phyloP scores from a whole-genome alignment of 2,888 invertebrate species.

The Erebia epiphron region DNA sequence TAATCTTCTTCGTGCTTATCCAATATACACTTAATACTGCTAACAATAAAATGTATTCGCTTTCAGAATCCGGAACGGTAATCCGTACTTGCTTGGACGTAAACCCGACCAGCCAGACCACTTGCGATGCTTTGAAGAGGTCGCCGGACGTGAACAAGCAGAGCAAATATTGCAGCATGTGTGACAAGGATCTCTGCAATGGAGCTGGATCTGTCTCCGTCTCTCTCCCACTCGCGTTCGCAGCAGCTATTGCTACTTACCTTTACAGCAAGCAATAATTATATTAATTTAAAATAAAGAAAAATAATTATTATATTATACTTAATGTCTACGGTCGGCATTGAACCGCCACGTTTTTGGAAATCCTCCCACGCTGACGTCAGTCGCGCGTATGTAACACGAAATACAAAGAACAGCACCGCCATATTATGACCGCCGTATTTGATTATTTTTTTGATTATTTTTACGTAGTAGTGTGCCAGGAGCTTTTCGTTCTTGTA shows the following conservation, averaged over 20 bases:
- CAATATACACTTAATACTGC: no score
- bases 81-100: slow-evolving; percentile 70
- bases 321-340: slow-evolving; percentile 13
- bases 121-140: slow-evolving; percentile 53
- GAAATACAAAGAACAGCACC: neutral
- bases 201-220: slow-evolving; percentile 63
- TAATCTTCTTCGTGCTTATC: no score
- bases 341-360: neutral
- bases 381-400: neutral
- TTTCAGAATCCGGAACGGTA: slow-evolving; percentile 64
- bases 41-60: neutral
- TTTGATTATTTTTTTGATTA: no score
- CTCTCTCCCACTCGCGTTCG: slow-evolving; percentile 63
- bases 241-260: slow-evolving; percentile 62
- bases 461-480: no score
- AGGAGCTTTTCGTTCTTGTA: no score
- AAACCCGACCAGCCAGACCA: slow-evolving; percentile 60
- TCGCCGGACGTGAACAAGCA: slow-evolving; percentile 47
- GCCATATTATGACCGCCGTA: no score
- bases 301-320: neutral
- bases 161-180: slow-evolving; percentile 69
- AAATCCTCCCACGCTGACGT: neutral
- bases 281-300: neutral
- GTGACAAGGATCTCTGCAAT: slow-evolving; percentile 82
- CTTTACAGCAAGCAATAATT: slow-evolving; percentile 68